Evolutionary conservation across 2,888 invertebrate species (phyloP).

Genomic region (Chrysolina oricalcia): DNA sequence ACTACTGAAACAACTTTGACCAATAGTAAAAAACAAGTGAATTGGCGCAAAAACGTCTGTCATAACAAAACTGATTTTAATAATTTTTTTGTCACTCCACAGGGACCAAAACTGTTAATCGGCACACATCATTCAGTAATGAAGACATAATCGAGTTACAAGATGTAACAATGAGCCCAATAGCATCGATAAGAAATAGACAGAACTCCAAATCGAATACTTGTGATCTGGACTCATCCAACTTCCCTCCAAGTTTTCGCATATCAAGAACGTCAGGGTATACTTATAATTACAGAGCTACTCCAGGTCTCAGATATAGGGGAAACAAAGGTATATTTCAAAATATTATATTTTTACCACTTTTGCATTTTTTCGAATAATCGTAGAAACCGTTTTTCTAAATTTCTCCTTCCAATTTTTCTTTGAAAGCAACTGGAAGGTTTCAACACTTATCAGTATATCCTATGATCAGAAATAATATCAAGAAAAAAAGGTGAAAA

Average conservation of each 20-base stretch:
- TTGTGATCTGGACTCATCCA: conserved; percentile 72
- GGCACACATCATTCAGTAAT: conserved; percentile 51
- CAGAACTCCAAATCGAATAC: conserved; percentile 74
- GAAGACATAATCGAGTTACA: conserved; percentile 93
- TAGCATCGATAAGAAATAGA: conserved; percentile 84
- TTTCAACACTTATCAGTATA: too few species aligned
- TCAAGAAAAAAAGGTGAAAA: too few species aligned
- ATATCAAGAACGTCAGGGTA: conserved; percentile 77
- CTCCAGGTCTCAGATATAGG: conserved; percentile 76
- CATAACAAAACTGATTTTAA: too few species aligned
- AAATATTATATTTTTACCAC: too few species aligned
- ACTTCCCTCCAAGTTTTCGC: conserved; percentile 85
- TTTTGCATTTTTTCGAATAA: too few species aligned
- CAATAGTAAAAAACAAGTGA: too few species aligned
- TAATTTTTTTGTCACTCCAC: background rate
- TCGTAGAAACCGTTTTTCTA: too few species aligned
- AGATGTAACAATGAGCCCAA: conserved; percentile 88
- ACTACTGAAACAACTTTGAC: too few species aligned
- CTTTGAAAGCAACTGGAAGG: too few species aligned
- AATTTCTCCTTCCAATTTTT: too few species aligned
- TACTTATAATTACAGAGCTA: conserved; percentile 76
- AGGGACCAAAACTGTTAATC: conserved; percentile 65
- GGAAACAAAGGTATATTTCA: conserved; percentile 71
- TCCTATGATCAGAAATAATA: too few species aligned
- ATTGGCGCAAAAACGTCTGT: too few species aligned